Evolutionary conservation across 2,888 invertebrate genomes (phyloP).

Genomic region (Agrotis clavis): DNA sequence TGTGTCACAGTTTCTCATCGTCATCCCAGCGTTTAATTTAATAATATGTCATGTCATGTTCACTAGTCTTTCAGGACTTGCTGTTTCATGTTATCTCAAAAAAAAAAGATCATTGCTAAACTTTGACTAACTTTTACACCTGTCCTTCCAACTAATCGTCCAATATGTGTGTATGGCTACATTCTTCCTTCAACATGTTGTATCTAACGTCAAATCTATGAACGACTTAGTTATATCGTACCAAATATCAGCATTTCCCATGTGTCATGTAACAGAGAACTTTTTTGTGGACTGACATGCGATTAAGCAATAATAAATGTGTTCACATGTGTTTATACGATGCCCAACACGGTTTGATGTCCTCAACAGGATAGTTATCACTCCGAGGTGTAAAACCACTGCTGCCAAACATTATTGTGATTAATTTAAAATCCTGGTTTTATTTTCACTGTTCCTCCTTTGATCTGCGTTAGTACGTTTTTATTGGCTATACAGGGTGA

Average conservation of each 20-base stretch:
- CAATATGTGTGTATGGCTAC: not conserved
- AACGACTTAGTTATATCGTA: conserved; percentile 57
- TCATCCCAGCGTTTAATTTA: conserved; percentile 6
- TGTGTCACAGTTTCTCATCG: conserved; percentile 16
- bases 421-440: not conserved
- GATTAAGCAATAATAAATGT: conserved; percentile 59
- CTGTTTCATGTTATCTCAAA: not conserved
- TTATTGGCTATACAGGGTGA: conserved; percentile 7
- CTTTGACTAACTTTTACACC: not conserved
- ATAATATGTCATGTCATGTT: conserved; percentile 15
- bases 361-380: conserved; percentile 25
- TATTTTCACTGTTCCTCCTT: conserved; percentile 16
- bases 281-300: conserved; percentile 52
- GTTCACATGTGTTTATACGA: conserved; percentile 59
- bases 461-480: not conserved
- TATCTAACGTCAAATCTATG: conserved; percentile 58
- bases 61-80: conserved; percentile 19
- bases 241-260: conserved; percentile 49
- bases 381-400: conserved; percentile 47
- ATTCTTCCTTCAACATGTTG: conserved; percentile 4
- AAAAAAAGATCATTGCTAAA: conserved; percentile 8
- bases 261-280: conserved; percentile 27
- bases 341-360: conserved; percentile 28
- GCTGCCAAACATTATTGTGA: conserved; percentile 15
- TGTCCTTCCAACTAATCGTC: not conserved